Conservation (phyloP, 2,888 invertebrate species). For the Steinernema carpocapsae region DNA sequence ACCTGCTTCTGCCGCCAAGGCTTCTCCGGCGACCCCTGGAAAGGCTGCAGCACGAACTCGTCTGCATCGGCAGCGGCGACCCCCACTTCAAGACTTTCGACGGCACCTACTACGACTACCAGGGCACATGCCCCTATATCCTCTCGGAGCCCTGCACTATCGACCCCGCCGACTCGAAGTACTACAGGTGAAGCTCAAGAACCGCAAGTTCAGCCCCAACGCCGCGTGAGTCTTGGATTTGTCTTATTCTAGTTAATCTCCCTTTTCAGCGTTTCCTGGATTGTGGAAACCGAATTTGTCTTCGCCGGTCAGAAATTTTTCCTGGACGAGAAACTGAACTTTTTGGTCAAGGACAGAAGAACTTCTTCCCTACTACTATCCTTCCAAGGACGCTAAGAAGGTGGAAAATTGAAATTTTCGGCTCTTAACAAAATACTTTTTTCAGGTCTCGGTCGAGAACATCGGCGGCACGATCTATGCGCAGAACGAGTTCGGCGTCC, state of each 20-base stretch:
- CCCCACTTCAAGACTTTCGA: conserved; percentile 69
- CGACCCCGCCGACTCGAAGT: neutral
- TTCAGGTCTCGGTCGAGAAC: neutral
- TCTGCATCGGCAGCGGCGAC: conserved; percentile 57
- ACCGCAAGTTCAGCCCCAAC: neutral
- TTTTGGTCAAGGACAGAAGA: neutral
- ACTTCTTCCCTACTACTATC: conserved; percentile 11
- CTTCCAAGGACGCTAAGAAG: neutral
- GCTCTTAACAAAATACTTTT: too few species aligned
- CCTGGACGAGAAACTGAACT: neutral
- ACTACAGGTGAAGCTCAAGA: conserved; percentile 2
- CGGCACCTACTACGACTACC: conserved; percentile 60
- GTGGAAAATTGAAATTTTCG: neutral
- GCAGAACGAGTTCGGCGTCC: neutral
- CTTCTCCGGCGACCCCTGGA: neutral
- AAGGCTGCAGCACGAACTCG: neutral
- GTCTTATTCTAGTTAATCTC: neutral
- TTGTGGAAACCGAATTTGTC: neutral
- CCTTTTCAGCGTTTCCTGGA: neutral
- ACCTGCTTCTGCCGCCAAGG: neutral
- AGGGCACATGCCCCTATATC: conserved; percentile 43
- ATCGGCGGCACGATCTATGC: neutral
- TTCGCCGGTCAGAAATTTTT: neutral
- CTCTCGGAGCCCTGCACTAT: conserved; percentile 35
- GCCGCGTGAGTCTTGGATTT: neutral